Percentiles rank a stretch among this genome's conserved stretches.
Conservation (phyloP, 2,888 invertebrate genomes). For the Adela reaumurella region DNA sequence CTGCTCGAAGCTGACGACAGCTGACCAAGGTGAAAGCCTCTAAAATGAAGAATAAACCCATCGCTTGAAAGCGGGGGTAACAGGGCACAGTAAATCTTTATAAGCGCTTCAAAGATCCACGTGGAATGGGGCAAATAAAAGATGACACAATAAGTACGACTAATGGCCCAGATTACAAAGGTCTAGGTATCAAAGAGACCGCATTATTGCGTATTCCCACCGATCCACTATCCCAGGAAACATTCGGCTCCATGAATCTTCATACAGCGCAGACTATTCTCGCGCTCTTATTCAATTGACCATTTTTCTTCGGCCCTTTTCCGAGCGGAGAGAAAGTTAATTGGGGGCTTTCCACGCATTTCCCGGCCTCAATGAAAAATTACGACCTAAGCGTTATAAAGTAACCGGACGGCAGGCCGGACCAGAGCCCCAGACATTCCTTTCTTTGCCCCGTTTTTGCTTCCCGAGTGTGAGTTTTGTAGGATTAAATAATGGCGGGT, state of each 20-base stretch:
- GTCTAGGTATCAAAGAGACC: too few relatives aligned
- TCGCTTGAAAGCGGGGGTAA: too few relatives aligned
- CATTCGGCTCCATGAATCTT: neutral
- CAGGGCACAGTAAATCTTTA: too few relatives aligned
- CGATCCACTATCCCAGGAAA: too few relatives aligned
- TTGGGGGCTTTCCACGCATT: constrained; percentile 50
- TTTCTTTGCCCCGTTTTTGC: neutral
- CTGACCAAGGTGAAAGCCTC: too few relatives aligned
- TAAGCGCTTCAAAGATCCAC: too few relatives aligned
- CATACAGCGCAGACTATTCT: neutral
- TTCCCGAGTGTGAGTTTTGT: neutral
- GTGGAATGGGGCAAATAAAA: too few relatives aligned
- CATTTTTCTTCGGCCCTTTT: neutral
- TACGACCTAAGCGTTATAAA: constrained; percentile 41
- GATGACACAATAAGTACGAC: too few relatives aligned
- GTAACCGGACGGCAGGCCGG: neutral
- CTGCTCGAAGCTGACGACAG: too few relatives aligned
- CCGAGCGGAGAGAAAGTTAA: constrained; percentile 44
- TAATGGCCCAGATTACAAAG: too few relatives aligned
- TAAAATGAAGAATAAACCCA: too few relatives aligned
- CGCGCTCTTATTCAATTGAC: neutral
- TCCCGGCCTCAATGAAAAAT: constrained; percentile 55
- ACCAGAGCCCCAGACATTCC: neutral
- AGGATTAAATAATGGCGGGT: neutral
- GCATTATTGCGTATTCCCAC: too few relatives aligned